Conservation (phyloP, 2,113 vertebrate genomes). For the Lagenorhynchus albirostris region DNA sequence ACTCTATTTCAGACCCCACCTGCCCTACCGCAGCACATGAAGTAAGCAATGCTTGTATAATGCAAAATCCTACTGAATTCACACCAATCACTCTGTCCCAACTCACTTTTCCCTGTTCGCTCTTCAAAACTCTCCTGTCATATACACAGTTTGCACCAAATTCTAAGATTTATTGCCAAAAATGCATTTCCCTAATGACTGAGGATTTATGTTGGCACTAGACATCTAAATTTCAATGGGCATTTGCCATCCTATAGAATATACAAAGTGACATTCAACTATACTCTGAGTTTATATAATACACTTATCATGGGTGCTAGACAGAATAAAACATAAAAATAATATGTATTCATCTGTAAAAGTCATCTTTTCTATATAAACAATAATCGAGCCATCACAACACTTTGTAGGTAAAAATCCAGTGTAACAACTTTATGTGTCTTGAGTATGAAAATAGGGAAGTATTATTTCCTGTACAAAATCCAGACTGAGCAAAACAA, state of each 20-base stretch:
- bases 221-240: neutral
- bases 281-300: neutral
- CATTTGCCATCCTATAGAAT: neutral
- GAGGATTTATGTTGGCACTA: neutral
- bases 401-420: neutral
- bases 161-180: neutral
- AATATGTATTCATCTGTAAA: slow-evolving; percentile 25
- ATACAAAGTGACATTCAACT: neutral
- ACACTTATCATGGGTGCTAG: neutral
- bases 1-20: neutral
- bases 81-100: neutral
- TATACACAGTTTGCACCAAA: neutral
- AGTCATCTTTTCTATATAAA: slow-evolving; percentile 25
- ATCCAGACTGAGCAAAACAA: neutral
- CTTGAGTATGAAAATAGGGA: neutral
- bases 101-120: neutral
- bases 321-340: neutral
- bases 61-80: neutral
- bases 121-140: neutral
- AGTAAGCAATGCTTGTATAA: accelerated
- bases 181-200: neutral
- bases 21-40: accelerated
- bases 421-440: neutral
- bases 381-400: slow-evolving; percentile 11
- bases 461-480: slow-evolving; percentile 27